Percentiles rank a stretch among this genome's conserved stretches.
Conservation (phyloP, 2,797 vertebrate genomes). For the Sebastes reedi region DNA sequence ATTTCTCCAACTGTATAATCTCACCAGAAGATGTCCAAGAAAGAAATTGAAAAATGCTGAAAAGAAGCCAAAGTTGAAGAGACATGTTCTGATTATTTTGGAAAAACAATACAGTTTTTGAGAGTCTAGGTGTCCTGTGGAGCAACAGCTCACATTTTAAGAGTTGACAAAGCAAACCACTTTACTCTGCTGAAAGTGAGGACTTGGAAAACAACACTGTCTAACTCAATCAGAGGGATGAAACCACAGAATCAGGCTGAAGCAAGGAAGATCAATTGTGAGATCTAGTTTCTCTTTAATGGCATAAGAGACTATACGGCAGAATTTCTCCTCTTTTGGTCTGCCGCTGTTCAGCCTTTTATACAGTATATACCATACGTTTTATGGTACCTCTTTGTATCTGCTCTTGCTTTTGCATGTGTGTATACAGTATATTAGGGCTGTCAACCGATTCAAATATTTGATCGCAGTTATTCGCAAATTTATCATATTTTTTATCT, state of each 20-base stretch:
- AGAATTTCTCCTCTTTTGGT: too few species aligned
- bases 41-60: slow-evolving; percentile 6
- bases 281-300: background rate
- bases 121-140: background rate
- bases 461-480: too few species aligned
- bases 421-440: background rate
- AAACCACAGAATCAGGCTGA: slow-evolving; percentile 1
- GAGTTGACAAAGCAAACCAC: background rate
- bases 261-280: background rate
- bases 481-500: too few species aligned
- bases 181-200: slow-evolving; percentile 8
- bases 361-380: background rate
- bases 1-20: background rate
- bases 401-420: background rate
- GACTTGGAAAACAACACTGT: slow-evolving; percentile 1
- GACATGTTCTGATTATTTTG: background rate
- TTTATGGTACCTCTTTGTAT: background rate
- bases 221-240: slow-evolving; percentile 4
- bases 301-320: background rate
- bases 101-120: background rate
- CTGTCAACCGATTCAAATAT: too few species aligned
- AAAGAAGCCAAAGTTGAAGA: slow-evolving; percentile 3
- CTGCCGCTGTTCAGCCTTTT: too few species aligned
- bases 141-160: slow-evolving; percentile 25
- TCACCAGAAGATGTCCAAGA: slow-evolving; percentile 1